phyloP scores from a whole-genome alignment of 2,888 invertebrate genomes.

The Protodeltote pygarga region DNA sequence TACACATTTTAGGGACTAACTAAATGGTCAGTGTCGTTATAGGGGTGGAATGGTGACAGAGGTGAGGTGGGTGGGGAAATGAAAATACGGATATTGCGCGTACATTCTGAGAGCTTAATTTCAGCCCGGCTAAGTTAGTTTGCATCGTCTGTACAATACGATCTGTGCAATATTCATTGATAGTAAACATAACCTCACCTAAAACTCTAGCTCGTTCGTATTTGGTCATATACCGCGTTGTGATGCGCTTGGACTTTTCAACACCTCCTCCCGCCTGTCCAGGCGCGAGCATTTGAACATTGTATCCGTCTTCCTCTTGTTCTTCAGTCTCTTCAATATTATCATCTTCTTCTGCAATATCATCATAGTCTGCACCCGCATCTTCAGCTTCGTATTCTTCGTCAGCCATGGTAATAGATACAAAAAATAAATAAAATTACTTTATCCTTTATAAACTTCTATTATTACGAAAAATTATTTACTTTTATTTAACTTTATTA shows the following conservation, averaged over 20 bases:
- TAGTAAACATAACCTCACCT: constrained; percentile 62
- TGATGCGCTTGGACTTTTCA: constrained; percentile 95
- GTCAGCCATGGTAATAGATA: constrained; percentile 89
- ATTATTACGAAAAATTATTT: no score
- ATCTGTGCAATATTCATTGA: no score
- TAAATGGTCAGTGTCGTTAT: no score
- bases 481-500: no score
- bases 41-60: no score
- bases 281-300: constrained; percentile 93
- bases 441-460: not conserved
- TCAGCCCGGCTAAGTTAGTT: no score
- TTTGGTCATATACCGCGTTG: constrained; percentile 99
- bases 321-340: constrained; percentile 95
- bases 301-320: constrained; percentile 95
- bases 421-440: not conserved
- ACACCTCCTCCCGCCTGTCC: constrained; percentile 94
- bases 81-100: no score
- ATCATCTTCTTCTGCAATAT: constrained; percentile 94
- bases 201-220: constrained; percentile 83
- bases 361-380: constrained; percentile 95
- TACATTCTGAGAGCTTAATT: no score
- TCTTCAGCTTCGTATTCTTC: constrained; percentile 94
- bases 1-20: no score
- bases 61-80: no score
- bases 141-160: no score